Base-by-base conservation (phyloP, 1,140 invertebrate species). In the Ptiloglossa arizonensis region DNA sequence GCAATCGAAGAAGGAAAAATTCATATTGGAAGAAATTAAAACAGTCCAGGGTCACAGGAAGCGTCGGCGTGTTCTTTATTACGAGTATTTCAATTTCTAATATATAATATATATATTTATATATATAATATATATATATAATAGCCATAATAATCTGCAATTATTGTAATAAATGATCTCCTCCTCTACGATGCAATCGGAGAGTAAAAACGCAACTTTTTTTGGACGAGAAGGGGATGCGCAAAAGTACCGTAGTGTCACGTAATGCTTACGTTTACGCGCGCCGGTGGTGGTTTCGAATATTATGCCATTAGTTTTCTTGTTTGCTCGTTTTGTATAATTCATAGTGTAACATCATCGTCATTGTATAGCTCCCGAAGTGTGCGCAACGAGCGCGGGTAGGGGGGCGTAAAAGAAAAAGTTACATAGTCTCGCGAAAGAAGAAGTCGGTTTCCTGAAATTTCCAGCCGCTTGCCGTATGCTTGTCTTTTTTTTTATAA, bases 51-150 rank as follows among this genome's bases (percentile, higher is more conserved):
- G 41, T 91, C 87, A 91, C 90, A 91, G 90, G 89, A 91, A 92
- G 90, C 90, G 86, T 91, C 89, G 88, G 90, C 89, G 87, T 91
- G 87, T 91, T 82, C 87, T 91, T 91, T 91, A 90, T 91, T 91
- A 91, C 83, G 90, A 91, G 86, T 91, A 91, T 90, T 90, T 92
- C 87, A 91, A 89, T 91, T 89, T 91, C 89, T 92, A 91, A 90
- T 90, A 90, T 91, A 90, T 88, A 90, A 89, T 89, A 89, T 91
- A 89, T 91, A 90, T 87, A 87, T 89, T 87, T 75, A 57, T 80
- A 75, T 77, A 66, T 75, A 77, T 80, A 71, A 29, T 71, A 66
- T 79, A 89, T 88, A 89, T 89, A 90, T 89, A 83, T 90, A 60
- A 60, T 60, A 91, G 88, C 87, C 89, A 90, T 90, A 90, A 88